Evolutionary conservation across 2,797 vertebrate genomes (phyloP).

Genomic region (Danionella dracula): DNA sequence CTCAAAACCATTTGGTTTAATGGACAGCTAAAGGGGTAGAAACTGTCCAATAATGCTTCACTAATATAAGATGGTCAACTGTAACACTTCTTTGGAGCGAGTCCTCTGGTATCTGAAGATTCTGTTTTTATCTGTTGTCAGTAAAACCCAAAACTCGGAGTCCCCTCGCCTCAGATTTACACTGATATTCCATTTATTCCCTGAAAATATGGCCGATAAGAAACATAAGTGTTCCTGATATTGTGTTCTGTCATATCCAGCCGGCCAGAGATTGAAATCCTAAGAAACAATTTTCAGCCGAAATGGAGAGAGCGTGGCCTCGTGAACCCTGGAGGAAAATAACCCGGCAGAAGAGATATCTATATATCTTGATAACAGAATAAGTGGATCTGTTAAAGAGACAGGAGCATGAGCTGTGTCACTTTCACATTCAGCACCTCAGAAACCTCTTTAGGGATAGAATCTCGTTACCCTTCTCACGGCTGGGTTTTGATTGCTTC

Average conservation of each 20-base stretch:
- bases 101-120: no score
- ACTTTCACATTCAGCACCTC: constrained; percentile 85
- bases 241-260: constrained; percentile 98
- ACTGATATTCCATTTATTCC: constrained; percentile 99
- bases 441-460: no score
- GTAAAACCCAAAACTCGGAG: no score
- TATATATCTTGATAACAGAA: constrained; percentile 76
- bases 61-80: no score
- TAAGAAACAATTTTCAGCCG: constrained; percentile 99
- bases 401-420: constrained; percentile 84
- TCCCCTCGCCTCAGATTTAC: constrained; percentile 79
- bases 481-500: no score
- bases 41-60: no score
- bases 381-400: constrained; percentile 90
- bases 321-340: constrained; percentile 95
- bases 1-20: no score
- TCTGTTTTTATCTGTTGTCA: no score
- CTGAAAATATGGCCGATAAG: constrained; percentile 98
- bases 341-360: constrained; percentile 87
- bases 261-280: constrained; percentile 99
- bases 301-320: constrained; percentile 98
- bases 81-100: no score
- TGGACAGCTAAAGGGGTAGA: no score
- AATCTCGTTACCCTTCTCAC: no score
- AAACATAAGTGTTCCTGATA: constrained; percentile 99